Conservation (phyloP, 2,888 invertebrate species). For the Lutraria lutraria region DNA sequence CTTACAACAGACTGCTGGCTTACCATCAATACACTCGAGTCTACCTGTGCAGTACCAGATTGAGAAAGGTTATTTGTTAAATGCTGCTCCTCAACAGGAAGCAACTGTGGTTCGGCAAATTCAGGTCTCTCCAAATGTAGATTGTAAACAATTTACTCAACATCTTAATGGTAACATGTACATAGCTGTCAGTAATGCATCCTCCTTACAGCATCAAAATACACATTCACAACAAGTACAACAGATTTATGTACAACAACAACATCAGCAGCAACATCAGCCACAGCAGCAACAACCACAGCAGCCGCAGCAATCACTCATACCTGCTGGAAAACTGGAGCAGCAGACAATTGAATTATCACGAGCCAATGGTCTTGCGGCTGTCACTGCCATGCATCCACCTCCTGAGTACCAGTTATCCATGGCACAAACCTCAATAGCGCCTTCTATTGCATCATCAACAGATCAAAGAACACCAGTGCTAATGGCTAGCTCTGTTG, state of each 20-base stretch:
- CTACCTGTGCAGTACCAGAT: slow-evolving; percentile 63
- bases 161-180: slow-evolving; percentile 64
- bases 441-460: slow-evolving; percentile 32
- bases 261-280: slow-evolving; percentile 62
- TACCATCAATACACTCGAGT: slow-evolving; percentile 60
- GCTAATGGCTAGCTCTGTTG: slow-evolving; percentile 61
- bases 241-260: slow-evolving; percentile 55
- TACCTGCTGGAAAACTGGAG: slow-evolving; percentile 51
- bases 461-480: slow-evolving; percentile 66
- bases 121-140: slow-evolving; percentile 64
- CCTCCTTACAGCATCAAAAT: slow-evolving; percentile 49
- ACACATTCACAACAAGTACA: slow-evolving; percentile 47
- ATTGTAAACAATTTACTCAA: slow-evolving; percentile 73
- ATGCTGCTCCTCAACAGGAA: slow-evolving; percentile 57
- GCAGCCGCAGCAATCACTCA: slow-evolving; percentile 58
- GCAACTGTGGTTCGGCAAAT: slow-evolving; percentile 58
- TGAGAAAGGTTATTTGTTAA: slow-evolving; percentile 64
- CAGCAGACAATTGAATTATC: slow-evolving; percentile 46
- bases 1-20: slow-evolving; percentile 55
- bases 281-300: slow-evolving; percentile 60
- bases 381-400: slow-evolving; percentile 54
- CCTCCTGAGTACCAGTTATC: slow-evolving; percentile 69
- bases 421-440: slow-evolving; percentile 30
- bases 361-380: slow-evolving; percentile 42
- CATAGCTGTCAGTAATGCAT: slow-evolving; percentile 62